Conservation (phyloP, 2,888 invertebrate genomes). For the Sarcophaga subvicina region DNA sequence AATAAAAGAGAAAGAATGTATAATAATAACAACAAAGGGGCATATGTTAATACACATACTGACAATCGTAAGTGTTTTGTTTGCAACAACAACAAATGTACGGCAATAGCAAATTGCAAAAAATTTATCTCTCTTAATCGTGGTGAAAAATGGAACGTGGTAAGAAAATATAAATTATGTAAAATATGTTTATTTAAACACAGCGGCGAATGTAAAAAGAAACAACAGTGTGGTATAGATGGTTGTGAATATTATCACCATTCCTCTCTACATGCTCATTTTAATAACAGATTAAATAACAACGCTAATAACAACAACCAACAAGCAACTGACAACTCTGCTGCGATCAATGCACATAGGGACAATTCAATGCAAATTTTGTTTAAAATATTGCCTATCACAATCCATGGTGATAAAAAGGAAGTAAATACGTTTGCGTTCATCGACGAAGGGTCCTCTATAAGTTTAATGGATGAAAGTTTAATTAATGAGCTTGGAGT, state of each 20-base stretch:
- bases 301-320: neutral
- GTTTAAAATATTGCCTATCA: slow-evolving; percentile 39
- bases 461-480: slow-evolving; percentile 44
- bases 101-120: slow-evolving; percentile 5
- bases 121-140: neutral
- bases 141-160: slow-evolving; percentile 19
- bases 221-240: slow-evolving; percentile 6
- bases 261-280: slow-evolving; percentile 9
- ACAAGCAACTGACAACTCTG: neutral
- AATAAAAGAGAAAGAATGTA: neutral
- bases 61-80: slow-evolving; percentile 23
- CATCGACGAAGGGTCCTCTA: slow-evolving; percentile 41
- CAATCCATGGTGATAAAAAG: slow-evolving; percentile 28
- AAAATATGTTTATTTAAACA: slow-evolving; percentile 7
- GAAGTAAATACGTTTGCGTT: slow-evolving; percentile 28
- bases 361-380: slow-evolving; percentile 20
- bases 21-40: neutral
- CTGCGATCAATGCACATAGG: neutral
- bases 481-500: slow-evolving; percentile 32
- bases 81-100: slow-evolving; percentile 21
- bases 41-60: neutral
- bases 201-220: slow-evolving; percentile 21
- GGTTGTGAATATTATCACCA: slow-evolving; percentile 26
- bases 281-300: neutral
- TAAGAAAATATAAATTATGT: slow-evolving; percentile 29